These are phyloP conservation scores for Drosophila borborema DNA, from an alignment of 2,888 invertebrate species.

Conservation along the genomic window DNA sequence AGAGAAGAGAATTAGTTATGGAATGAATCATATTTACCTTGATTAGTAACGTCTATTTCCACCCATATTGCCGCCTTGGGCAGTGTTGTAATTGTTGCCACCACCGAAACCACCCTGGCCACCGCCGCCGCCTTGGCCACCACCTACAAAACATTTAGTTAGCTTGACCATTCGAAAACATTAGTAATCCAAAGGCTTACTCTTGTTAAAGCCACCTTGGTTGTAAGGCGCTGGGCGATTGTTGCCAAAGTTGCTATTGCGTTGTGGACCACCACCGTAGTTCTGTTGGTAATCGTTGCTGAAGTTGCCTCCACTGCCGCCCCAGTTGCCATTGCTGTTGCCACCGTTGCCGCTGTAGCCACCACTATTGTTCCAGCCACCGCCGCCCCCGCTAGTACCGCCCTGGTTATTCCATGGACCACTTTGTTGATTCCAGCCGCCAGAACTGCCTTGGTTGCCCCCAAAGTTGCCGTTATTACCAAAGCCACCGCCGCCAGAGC, in stretches of 20 bases:
- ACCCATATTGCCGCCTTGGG: slow-evolving; percentile 80
- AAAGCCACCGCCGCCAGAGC: slow-evolving; percentile 76
- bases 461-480: slow-evolving; percentile 82
- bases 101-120: slow-evolving; percentile 67
- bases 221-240: slow-evolving; percentile 82
- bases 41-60: slow-evolving; percentile 82
- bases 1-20: slow-evolving; percentile 1
- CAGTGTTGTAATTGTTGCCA: slow-evolving; percentile 81
- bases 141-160: slow-evolving; percentile 49
- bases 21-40: slow-evolving; percentile 68
- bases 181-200: slow-evolving; percentile 38
- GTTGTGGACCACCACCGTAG: slow-evolving; percentile 93
- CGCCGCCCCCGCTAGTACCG: slow-evolving; percentile 73
- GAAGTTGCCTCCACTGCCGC: slow-evolving; percentile 70
- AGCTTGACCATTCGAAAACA: not conserved
- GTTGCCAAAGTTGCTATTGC: slow-evolving; percentile 86
- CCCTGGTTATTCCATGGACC: slow-evolving; percentile 83
- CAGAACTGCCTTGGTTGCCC: slow-evolving; percentile 78
- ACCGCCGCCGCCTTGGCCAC: slow-evolving; percentile 66
- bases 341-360: slow-evolving; percentile 85
- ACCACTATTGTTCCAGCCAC: slow-evolving; percentile 78
- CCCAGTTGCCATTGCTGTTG: slow-evolving; percentile 89
- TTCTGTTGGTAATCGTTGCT: slow-evolving; percentile 92
- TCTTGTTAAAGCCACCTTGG: slow-evolving; percentile 79
- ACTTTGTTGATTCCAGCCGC: slow-evolving; percentile 84